Evolutionary conservation across 2,113 vertebrate genomes (phyloP).

Genomic region (Nerophis ophidion): DNA sequence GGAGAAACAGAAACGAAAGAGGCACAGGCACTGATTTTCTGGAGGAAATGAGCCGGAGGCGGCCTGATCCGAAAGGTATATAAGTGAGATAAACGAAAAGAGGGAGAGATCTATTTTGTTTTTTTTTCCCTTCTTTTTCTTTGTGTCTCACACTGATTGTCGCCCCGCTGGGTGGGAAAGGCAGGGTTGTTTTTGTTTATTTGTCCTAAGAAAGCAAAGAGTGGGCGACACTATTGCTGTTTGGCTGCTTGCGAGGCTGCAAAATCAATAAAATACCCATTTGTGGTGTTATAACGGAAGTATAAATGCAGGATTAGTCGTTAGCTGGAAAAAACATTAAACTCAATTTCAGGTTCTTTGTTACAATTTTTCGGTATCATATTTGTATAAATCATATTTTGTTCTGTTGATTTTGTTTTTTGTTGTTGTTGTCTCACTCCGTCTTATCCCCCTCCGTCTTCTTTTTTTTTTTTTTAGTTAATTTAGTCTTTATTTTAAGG

Average conservation of each 20-base stretch:
- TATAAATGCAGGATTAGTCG: too few relatives aligned
- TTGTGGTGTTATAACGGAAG: too few relatives aligned
- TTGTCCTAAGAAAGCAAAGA: background rate
- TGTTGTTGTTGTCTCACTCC: too few relatives aligned
- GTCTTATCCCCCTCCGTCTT: too few relatives aligned
- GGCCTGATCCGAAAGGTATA: constrained; percentile 5
- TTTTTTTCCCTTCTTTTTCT: background rate
- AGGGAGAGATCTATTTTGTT: background rate
- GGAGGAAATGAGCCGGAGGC: constrained; percentile 42
- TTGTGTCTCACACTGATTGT: constrained; percentile 23
- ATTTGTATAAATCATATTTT: too few relatives aligned
- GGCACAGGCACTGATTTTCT: constrained; percentile 23
- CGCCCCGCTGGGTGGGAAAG: constrained; percentile 30
- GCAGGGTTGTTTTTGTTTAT: constrained; percentile 24
- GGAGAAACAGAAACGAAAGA: constrained; percentile 22
- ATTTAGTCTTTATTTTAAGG: too few relatives aligned
- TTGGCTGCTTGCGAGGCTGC: background rate
- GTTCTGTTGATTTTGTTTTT: too few relatives aligned
- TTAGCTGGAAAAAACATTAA: too few relatives aligned
- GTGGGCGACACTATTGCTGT: background rate
- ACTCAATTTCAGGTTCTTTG: too few relatives aligned
- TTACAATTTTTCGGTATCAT: too few relatives aligned
- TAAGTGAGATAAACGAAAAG: constrained; percentile 15
- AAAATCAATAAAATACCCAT: too few relatives aligned
- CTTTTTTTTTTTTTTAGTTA: too few relatives aligned